phyloP scores from a whole-genome alignment of 2,113 vertebrate genomes.

The Micromys minutus region DNA sequence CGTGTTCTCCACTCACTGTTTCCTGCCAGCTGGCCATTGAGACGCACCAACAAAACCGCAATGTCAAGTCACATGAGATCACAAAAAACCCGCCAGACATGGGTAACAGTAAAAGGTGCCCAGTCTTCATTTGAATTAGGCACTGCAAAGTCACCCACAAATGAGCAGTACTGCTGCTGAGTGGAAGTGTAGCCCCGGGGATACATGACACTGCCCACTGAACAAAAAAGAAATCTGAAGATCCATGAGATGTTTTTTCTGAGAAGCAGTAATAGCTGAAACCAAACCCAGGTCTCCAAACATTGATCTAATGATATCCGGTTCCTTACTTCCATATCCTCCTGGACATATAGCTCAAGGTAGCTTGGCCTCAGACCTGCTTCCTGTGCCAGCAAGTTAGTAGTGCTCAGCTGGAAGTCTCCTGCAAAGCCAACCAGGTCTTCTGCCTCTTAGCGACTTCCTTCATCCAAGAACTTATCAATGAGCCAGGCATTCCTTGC shows the following conservation, averaged over 20 bases:
- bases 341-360: neutral
- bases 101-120: neutral
- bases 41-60: neutral
- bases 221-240: neutral
- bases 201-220: neutral
- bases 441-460: constrained; percentile 26
- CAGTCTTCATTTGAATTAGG: neutral
- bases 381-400: neutral
- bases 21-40: neutral
- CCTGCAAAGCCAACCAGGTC: neutral
- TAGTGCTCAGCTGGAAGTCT: neutral
- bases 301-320: neutral
- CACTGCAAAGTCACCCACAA: neutral
- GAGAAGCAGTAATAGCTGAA: neutral
- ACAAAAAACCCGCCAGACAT: neutral
- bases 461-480: neutral
- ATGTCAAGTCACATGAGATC: accelerated
- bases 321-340: neutral
- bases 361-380: neutral
- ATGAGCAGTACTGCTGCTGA: no score
- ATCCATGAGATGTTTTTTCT: neutral
- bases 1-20: neutral
- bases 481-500: neutral
- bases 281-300: neutral
- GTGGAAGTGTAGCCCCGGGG: neutral